phyloP scores from a whole-genome alignment of 2,888 invertebrate species.

The Amphipyra berbera region DNA sequence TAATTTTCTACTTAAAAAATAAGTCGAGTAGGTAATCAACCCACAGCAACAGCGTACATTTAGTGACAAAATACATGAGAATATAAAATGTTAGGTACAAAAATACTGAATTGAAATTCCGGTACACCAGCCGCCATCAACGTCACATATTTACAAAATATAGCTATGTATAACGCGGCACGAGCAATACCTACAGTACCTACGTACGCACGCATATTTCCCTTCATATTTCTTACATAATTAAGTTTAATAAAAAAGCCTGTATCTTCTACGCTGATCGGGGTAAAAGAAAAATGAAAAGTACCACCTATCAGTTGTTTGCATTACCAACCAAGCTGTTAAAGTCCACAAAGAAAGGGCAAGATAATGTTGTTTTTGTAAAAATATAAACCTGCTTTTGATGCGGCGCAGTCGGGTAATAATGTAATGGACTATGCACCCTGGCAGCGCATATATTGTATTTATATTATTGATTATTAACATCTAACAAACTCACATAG shows the following conservation, averaged over 20 bases:
- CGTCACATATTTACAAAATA: slow-evolving; percentile 10
- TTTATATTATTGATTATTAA: slow-evolving; percentile 27
- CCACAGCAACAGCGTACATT: too few relatives aligned
- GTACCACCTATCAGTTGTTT: slow-evolving; percentile 15
- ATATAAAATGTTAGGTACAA: slow-evolving; percentile 9
- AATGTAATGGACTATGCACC: slow-evolving; percentile 4
- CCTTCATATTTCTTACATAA: neutral
- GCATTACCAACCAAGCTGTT: slow-evolving; percentile 7
- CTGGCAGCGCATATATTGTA: slow-evolving; percentile 24
- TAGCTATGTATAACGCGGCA: neutral
- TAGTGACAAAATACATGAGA: neutral
- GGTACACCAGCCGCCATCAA: neutral
- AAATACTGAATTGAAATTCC: slow-evolving; percentile 3
- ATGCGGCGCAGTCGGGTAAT: too few relatives aligned
- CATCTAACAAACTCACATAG: too few relatives aligned
- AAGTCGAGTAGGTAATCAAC: too few relatives aligned
- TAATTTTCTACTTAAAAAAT: too few relatives aligned
- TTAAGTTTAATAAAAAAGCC: neutral
- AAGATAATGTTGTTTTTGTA: neutral
- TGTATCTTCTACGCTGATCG: neutral
- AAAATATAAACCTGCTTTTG: neutral
- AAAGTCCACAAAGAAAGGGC: slow-evolving; percentile 11
- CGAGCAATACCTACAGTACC: slow-evolving; percentile 1
- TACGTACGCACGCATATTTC: slow-evolving; percentile 11
- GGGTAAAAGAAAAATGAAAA: slow-evolving; percentile 4